Percentiles rank a stretch among this genome's conserved stretches.
Conservation (phyloP, 2,113 vertebrate species). For the Rhinogobius similis region DNA sequence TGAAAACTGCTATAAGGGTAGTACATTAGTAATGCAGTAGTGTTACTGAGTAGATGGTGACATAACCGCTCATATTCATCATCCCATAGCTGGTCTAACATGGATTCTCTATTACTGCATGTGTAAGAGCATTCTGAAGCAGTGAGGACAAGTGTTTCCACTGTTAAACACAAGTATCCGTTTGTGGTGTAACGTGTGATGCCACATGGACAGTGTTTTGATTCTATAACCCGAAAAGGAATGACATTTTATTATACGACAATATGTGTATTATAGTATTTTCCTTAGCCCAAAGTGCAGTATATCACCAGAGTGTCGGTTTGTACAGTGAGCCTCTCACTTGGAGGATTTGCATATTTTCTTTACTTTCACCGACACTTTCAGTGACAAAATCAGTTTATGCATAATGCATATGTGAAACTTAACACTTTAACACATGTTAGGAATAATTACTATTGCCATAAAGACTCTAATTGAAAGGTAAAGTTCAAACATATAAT, state of each 20-base stretch:
- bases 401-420: constrained; percentile 11
- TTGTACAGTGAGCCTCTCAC: not conserved
- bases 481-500: not conserved
- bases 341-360: constrained; percentile 3
- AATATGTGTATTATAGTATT: not conserved
- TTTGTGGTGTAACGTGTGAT: not conserved
- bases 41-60: constrained; percentile 24
- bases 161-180: not conserved
- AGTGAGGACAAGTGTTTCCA: not conserved
- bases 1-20: constrained; percentile 19
- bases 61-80: constrained; percentile 18
- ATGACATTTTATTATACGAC: not conserved
- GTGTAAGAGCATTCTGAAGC: not conserved
- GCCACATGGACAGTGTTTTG: not conserved
- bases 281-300: not conserved
- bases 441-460: constrained; percentile 13
- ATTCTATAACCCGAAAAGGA: not conserved
- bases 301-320: not conserved
- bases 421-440: constrained; percentile 21
- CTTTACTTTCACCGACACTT: constrained; percentile 18
- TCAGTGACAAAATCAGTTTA: constrained; percentile 3
- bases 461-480: not conserved
- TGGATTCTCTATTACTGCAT: not conserved
- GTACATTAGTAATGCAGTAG: constrained; percentile 19
- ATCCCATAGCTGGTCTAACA: constrained; percentile 2